Base-by-base conservation (phyloP, 2,888 invertebrate genomes). In the Volucella inanis region DNA sequence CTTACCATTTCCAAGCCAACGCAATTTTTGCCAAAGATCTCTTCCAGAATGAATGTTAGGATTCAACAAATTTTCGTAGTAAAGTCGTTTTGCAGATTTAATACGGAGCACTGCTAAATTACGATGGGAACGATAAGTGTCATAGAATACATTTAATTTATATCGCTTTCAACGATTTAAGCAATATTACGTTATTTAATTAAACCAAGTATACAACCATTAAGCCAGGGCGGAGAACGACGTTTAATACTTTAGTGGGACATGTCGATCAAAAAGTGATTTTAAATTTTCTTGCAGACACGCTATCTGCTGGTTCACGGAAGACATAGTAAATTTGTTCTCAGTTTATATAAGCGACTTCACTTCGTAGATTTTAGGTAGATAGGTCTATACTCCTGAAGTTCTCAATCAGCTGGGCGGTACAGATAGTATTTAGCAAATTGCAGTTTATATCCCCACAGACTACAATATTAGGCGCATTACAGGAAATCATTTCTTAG, bases 1-100 rank as follows among this genome's bases (percentile, higher is more conserved):
- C 10, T 52, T 52, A 22, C 22, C 52, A 22, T 52, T 52, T 22
- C 52, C 52, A 22, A 52, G 52, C 22, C 22, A 11, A 12, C 22
- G 52, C 11, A 52, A 11, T 11, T 18, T 22, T 52, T 52, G 18
- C 52, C 52, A 52, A 52, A 52, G 52, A 11, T 22, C n/a, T 15
- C 10, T 50, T 50, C 50, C 50, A 6, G 50, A 14, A 11, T 52
- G 0, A 10, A 22, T 18, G 22, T 11, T 52, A 22, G 18, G 8
- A n/a, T 22, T 52, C 22, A 52, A 11, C 22, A 52, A 52, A 52
- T 52, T 52, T 22, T 52, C 22, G 11, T 22, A 52, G 11, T 52
- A 22, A 52, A 2, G 52, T n/a, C 22, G 52, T 52, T 52, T 52
- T 52, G 6, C 52, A 22, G 52, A n/a, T 52, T 52, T 52, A 52